A percentile compares a stretch with the other conserved stretches of the same genome.
phyloP scores from a whole-genome alignment of 2,797 vertebrate species.

The Cuniculus paca region DNA sequence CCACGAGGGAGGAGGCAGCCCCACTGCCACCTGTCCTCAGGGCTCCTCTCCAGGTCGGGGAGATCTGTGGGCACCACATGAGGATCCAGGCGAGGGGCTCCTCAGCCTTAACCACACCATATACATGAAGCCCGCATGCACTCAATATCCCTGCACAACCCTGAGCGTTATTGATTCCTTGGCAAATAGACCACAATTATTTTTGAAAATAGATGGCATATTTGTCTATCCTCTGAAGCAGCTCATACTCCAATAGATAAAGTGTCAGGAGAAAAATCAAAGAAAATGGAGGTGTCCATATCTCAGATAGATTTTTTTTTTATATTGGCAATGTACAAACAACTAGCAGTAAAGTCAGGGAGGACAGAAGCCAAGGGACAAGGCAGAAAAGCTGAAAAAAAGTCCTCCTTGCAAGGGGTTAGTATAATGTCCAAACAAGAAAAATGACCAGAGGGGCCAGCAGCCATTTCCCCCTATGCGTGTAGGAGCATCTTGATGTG shows the following conservation, averaged over 20 bases:
- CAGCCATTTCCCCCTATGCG: fast-evolving
- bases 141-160: background rate
- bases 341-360: conserved; percentile 49
- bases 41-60: background rate
- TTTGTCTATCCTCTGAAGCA: conserved; percentile 69
- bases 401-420: fast-evolving
- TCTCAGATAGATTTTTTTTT: conserved; percentile 53
- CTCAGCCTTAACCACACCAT: background rate
- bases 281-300: conserved; percentile 78
- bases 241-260: conserved; percentile 64
- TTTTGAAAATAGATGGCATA: conserved; percentile 71
- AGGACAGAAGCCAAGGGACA: background rate
- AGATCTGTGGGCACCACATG: background rate
- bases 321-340: conserved; percentile 26
- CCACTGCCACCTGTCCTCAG: background rate
- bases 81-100: background rate
- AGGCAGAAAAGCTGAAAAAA: background rate
- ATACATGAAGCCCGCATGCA: background rate
- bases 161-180: conserved; percentile 69
- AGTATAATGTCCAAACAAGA: fast-evolving
- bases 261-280: conserved; percentile 81
- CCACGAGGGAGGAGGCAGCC: background rate
- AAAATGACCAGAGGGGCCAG: fast-evolving
- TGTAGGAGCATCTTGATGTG: fast-evolving
- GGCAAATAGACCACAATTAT: conserved; percentile 70